Conservation (phyloP, 2,888 invertebrate genomes). For the Drosophila setosimentum region DNA sequence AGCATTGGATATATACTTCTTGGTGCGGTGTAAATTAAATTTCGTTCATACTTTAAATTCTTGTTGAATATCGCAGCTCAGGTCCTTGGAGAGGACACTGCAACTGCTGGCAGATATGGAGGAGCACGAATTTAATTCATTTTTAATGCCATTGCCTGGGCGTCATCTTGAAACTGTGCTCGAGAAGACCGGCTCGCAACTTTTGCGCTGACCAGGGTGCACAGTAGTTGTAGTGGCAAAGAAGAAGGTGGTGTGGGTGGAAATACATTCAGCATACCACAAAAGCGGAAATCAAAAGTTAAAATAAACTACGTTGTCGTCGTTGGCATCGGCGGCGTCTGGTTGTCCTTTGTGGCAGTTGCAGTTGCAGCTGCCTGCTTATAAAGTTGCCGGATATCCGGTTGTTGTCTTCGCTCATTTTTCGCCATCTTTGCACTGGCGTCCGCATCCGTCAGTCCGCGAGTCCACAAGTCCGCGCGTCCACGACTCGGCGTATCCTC, state of each 20-base stretch:
- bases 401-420: conserved; percentile 82
- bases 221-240: background rate
- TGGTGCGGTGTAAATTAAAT: conserved; percentile 41
- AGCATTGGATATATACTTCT: conserved; percentile 1
- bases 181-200: conserved; percentile 47
- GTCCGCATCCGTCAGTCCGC: conserved; percentile 15
- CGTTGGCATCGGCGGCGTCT: conserved; percentile 29
- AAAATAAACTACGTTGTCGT: conserved; percentile 72
- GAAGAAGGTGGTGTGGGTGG: background rate
- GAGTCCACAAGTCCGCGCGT: conserved; percentile 4
- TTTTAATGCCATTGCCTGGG: conserved; percentile 59
- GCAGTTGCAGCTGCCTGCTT: conserved; percentile 59
- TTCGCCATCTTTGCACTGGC: conserved; percentile 65
- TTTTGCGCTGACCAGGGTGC: conserved; percentile 43
- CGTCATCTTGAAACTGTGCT: conserved; percentile 31
- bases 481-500: conserved; percentile 3
- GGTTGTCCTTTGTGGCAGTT: conserved; percentile 62
- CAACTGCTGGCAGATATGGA: conserved; percentile 6
- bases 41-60: conserved; percentile 22
- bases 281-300: conserved; percentile 75
- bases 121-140: conserved; percentile 58
- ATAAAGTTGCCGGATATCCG: conserved; percentile 82
- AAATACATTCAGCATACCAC: conserved; percentile 39
- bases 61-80: conserved; percentile 23
- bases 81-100: conserved; percentile 14